Base-by-base conservation (phyloP, 2,113 vertebrate genomes). In the Petroica traversi region DNA sequence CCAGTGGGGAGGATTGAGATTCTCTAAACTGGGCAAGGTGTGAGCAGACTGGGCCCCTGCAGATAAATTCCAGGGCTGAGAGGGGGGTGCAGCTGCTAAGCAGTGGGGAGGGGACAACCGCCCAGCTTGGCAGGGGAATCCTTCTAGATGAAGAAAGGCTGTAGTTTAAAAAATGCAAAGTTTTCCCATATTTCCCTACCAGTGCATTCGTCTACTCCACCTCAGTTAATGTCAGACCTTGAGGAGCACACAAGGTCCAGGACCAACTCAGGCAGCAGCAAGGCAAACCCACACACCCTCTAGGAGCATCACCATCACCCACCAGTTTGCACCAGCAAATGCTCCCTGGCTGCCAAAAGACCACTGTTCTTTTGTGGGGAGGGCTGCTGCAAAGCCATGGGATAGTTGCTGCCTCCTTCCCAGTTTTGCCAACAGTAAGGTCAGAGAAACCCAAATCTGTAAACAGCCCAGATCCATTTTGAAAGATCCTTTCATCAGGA, bases 71-170 rank as follows among this genome's bases (percentile, higher is more conserved):
- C 71, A 75, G 29, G 12, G 23, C 26, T 55, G 51, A 92, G 63
- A 77, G 2, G 5, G 5, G 55, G 63, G 25, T 34, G 12, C 43
- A 92, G 69, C 25, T 88, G 41, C 31, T 4, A 6, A 62, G 48
- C 61, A 92, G 31, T 4, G 10, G 6, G 5, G 43, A 66, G 9
- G 4, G 6, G 6, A 2, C 0, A 0, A 33, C n/a, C 0, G 0
- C 31, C 40, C 55, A 88, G 28, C 28, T 69, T 11, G 0, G 18
- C 67, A 83, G 54, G 17, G 24, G 16, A 83, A 51, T 33, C 33
- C 12, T 72, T 29, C 29, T 49, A 54, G 29, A 80, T 61, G 33
- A 95, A 67, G 67, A 85, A 71, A 1, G 7, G 28, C 26, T 89
- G 54, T 57, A 68, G 25, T 62, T 63, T 68, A 75, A 85, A 69